phyloP scores from a whole-genome alignment of 2,113 vertebrate genomes.

The Marcusenius ussheri region DNA sequence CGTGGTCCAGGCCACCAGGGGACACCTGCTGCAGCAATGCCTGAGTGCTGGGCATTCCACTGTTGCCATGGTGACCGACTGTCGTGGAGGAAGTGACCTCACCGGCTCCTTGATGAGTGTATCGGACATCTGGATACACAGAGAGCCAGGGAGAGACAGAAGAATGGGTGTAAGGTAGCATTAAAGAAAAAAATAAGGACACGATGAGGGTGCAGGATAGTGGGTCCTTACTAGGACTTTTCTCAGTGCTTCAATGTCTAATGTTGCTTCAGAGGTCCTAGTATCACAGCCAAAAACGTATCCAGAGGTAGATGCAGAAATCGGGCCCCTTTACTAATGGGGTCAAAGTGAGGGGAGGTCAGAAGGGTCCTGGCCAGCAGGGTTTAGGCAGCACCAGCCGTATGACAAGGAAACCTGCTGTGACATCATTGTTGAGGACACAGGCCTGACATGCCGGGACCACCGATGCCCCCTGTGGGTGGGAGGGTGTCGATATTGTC shows the following conservation, averaged over 20 bases:
- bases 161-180: background rate
- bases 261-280: background rate
- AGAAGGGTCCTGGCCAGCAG: background rate
- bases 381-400: background rate
- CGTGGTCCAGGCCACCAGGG: slow-evolving; percentile 85
- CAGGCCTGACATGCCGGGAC: slow-evolving; percentile 70
- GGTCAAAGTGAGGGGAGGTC: background rate
- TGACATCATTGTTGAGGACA: slow-evolving; percentile 71
- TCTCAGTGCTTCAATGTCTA: background rate
- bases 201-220: background rate
- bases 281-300: background rate
- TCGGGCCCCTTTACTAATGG: background rate
- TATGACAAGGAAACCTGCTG: slow-evolving; percentile 68
- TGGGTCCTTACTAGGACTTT: background rate
- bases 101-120: slow-evolving; percentile 73
- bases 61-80: slow-evolving; percentile 86
- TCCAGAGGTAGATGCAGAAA: background rate
- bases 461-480: background rate
- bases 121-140: slow-evolving; percentile 69
- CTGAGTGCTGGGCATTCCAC: slow-evolving; percentile 80
- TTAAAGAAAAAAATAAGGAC: background rate
- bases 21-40: slow-evolving; percentile 93
- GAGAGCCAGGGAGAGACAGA: slow-evolving; percentile 5
- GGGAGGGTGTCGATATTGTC: background rate
- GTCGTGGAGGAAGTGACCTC: slow-evolving; percentile 84